phyloP scores from a whole-genome alignment of 2,113 vertebrate genomes.

The Mystacornis crossleyi region DNA sequence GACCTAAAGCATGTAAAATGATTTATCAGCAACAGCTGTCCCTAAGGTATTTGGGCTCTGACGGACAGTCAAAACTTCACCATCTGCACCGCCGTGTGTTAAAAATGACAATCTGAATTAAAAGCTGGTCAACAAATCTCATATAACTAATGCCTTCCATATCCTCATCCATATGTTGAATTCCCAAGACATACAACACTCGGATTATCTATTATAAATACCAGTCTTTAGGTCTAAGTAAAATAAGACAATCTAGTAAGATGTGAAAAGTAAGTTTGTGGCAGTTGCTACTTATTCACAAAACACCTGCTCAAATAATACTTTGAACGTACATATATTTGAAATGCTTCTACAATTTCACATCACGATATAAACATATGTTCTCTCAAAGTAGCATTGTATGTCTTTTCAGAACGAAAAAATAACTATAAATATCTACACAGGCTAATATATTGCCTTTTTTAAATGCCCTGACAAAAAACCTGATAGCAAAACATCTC shows the following conservation, averaged over 20 bases:
- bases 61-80: constrained; percentile 84
- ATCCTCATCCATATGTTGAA: constrained; percentile 79
- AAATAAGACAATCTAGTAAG: neutral
- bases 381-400: neutral
- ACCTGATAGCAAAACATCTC: neutral
- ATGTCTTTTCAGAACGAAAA: neutral
- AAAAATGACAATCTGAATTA: constrained; percentile 91
- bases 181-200: constrained; percentile 29
- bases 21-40: constrained; percentile 90
- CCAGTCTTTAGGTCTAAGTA: neutral
- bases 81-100: constrained; percentile 87
- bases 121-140: constrained; percentile 83
- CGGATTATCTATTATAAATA: constrained; percentile 31
- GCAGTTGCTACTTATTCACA: neutral
- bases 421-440: neutral
- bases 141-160: constrained; percentile 83
- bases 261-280: neutral
- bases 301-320: neutral
- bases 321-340: neutral
- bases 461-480: neutral
- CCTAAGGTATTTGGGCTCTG: constrained; percentile 83
- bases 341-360: neutral
- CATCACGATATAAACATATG: neutral
- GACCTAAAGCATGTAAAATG: constrained; percentile 84
- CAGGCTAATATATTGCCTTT: neutral